A percentile compares a stretch with the other conserved stretches of the same genome.
phyloP scores from a whole-genome alignment of 2,888 invertebrate species.

The Stegophylla sp. region DNA sequence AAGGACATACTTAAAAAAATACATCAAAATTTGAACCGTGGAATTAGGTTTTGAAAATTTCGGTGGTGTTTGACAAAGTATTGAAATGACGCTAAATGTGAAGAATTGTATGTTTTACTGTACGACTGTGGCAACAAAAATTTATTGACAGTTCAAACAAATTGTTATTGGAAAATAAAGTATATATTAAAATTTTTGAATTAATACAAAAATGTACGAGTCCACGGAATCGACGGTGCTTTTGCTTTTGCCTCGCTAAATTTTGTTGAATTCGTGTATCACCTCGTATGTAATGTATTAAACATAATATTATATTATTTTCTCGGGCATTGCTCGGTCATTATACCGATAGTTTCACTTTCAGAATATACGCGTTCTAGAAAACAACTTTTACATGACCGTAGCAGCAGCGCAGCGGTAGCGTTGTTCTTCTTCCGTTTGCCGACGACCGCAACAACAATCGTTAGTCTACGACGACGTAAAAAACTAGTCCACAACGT shows the following conservation, averaged over 20 bases:
- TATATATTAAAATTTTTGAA: too few relatives aligned
- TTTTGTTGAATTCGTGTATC: neutral
- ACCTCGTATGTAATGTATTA: neutral
- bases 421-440: conserved; percentile 3
- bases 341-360: conserved; percentile 28
- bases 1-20: too few relatives aligned
- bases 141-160: too few relatives aligned
- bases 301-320: neutral
- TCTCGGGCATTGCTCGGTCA: neutral
- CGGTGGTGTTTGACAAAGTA: too few relatives aligned
- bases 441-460: neutral
- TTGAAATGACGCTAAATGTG: too few relatives aligned
- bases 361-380: conserved; percentile 13
- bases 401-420: neutral
- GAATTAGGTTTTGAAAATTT: too few relatives aligned
- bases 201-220: too few relatives aligned
- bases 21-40: too few relatives aligned
- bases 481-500: conserved; percentile 1
- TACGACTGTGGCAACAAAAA: too few relatives aligned
- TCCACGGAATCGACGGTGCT: too few relatives aligned
- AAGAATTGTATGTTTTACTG: too few relatives aligned
- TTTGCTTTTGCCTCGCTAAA: neutral
- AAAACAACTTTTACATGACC: conserved; percentile 40
- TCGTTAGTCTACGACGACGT: neutral
- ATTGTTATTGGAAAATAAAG: too few relatives aligned